Evolutionary conservation across 2,113 vertebrate genomes (phyloP).

Genomic region (Synchiropus splendidus): DNA sequence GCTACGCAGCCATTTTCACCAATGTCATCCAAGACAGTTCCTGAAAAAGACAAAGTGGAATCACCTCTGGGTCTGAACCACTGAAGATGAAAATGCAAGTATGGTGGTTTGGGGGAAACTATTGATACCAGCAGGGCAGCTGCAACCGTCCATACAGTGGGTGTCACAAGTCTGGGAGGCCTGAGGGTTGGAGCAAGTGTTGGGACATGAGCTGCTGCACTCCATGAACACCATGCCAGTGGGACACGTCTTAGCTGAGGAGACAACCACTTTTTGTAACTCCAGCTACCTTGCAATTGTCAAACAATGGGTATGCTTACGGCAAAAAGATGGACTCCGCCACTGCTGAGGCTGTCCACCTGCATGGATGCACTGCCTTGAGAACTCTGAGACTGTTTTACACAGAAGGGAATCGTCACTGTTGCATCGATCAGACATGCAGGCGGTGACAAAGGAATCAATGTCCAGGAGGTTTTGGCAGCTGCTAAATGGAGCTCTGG

Average conservation of each 20-base stretch:
- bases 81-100: no score
- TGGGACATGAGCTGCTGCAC: constrained; percentile 68
- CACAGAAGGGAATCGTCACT: constrained; percentile 57
- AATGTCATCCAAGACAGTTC: constrained; percentile 76
- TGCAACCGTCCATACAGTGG: constrained; percentile 76
- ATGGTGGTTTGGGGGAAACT: background rate
- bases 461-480: constrained; percentile 65
- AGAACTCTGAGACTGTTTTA: constrained; percentile 79
- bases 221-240: constrained; percentile 72
- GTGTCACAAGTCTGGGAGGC: constrained; percentile 69
- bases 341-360: constrained; percentile 74
- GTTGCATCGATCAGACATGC: constrained; percentile 71
- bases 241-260: constrained; percentile 68
- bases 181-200: constrained; percentile 74
- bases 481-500: constrained; percentile 50
- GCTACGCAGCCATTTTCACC: constrained; percentile 64
- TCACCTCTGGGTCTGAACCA: no score
- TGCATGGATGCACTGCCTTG: constrained; percentile 79
- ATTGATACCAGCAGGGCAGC: constrained; percentile 72
- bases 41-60: constrained; percentile 55
- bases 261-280: constrained; percentile 3
- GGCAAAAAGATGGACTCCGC: constrained; percentile 74
- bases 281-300: background rate
- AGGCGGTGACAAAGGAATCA: constrained; percentile 68
- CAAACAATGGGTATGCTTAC: constrained; percentile 51